These are phyloP conservation scores for Tetrapedia diversipes DNA, from an alignment of 2,888 invertebrate genomes.

Conservation along the genomic window DNA sequence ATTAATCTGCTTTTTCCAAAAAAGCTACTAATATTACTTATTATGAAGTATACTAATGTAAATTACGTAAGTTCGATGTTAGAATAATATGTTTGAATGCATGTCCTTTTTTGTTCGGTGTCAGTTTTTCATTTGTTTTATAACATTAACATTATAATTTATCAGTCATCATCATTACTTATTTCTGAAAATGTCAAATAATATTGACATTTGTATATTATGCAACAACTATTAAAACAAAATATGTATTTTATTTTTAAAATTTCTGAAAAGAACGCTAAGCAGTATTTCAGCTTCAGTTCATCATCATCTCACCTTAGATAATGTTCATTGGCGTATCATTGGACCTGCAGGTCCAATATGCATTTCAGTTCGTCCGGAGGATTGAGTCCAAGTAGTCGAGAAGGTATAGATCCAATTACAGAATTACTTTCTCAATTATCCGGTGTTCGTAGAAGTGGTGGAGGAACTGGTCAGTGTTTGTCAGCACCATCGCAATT, in stretches of 20 bases:
- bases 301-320: conserved; percentile 64
- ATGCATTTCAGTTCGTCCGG: conserved; percentile 97
- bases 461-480: conserved; percentile 84
- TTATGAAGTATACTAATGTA: background rate
- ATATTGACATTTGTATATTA: background rate
- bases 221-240: background rate
- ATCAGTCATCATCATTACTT: conserved; percentile 18
- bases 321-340: conserved; percentile 70
- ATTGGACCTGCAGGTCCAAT: conserved; percentile 86
- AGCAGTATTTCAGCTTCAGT: conserved; percentile 38
- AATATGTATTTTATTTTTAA: conserved; percentile 13
- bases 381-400: conserved; percentile 93
- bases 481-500: conserved; percentile 89
- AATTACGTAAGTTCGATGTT: background rate
- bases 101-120: conserved; percentile 24
- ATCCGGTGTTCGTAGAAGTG: conserved; percentile 93
- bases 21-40: background rate
- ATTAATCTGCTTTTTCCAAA: conserved; percentile 3
- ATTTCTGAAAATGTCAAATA: conserved; percentile 15
- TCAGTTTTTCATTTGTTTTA: conserved; percentile 12
- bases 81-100: background rate
- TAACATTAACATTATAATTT: conserved; percentile 25
- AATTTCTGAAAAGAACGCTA: conserved; percentile 14
- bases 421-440: conserved; percentile 97
- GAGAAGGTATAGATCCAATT: conserved; percentile 98